Base-by-base conservation (phyloP, 2,888 invertebrate genomes). In the Phanerotoma sp. region DNA sequence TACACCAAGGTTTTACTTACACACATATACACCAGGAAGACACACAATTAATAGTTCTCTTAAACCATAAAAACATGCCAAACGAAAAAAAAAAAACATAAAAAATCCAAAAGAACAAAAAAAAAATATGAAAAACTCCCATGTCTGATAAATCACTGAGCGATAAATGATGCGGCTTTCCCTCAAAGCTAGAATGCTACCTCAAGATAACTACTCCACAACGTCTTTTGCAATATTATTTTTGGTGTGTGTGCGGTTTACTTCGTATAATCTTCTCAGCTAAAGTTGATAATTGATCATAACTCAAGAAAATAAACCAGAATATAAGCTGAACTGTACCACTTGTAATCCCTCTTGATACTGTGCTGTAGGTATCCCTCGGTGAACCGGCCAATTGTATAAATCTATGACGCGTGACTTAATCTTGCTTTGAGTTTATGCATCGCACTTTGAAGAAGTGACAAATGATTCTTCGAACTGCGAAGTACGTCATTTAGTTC, bases 251-350 rank as follows among this genome's bases (percentile, higher is more conserved):
- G 13, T 30, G n/a, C 9, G 30, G n/a, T 7, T 35, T 25, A 25
- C 25, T 25, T 9, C 7, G 3, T 25, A n/a, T n/a, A 25, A 25
- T 35, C 35, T 35, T n/a, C 13, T n/a, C 4, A 35, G 35, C 13
- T 35, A 35, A 15, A 35, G n/a, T n/a, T 13, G 35, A 65, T 68
- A 70, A 70, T 69, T 69, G 68, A 68, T 64, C 66, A 66, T 70
- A 69, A 70, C 66, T 69, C 68, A 66, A 63, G 66, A 66, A 69
- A 70, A 70, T 70, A 67, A 68, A 69, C 62, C 66, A 63, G 60
- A 63, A 30, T 30, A 4, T 5, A 15, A 35, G 35, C 4, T 35
- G 15, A n/a, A 35, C 13, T 35, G 15, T 35, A 5, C 35, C n/a
- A 25, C 25, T 25, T 25, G 25, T 25, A 25, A 9, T n/a, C n/a